Conservation (phyloP, 2,797 vertebrate genomes). For the Hozukius guyotensis region DNA sequence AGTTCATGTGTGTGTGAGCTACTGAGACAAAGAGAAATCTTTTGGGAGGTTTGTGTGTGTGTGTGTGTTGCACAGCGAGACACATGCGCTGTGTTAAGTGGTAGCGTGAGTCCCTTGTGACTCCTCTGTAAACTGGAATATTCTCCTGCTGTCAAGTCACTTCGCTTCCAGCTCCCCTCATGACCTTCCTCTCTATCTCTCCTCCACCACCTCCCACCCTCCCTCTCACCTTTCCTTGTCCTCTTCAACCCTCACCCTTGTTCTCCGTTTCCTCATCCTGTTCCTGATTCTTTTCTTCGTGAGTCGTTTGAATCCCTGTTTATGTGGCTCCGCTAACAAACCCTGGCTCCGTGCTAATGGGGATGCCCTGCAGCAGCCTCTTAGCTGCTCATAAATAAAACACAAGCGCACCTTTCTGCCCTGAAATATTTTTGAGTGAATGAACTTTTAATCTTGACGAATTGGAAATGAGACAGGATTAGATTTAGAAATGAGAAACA, state of each 20-base stretch:
- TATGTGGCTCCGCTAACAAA: slow-evolving; percentile 36
- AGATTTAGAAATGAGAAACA: slow-evolving; percentile 22
- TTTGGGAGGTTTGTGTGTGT: slow-evolving; percentile 10
- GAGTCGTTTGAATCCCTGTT: slow-evolving; percentile 17
- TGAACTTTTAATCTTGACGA: slow-evolving; percentile 62
- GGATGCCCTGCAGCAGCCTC: slow-evolving; percentile 69
- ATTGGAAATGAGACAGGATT: slow-evolving; percentile 34
- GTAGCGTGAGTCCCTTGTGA: slow-evolving; percentile 44
- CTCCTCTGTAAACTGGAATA: slow-evolving; percentile 27
- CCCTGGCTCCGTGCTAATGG: slow-evolving; percentile 54
- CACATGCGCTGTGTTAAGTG: slow-evolving; percentile 52
- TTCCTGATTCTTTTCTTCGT: background rate
- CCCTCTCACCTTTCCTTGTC: slow-evolving; percentile 31
- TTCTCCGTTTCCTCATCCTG: background rate
- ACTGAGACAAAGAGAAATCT: slow-evolving; percentile 37
- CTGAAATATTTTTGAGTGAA: slow-evolving; percentile 46
- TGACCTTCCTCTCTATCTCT: slow-evolving; percentile 31
- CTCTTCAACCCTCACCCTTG: slow-evolving; percentile 35
- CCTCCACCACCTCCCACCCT: background rate
- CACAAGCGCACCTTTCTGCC: slow-evolving; percentile 50
- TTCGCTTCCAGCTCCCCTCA: slow-evolving; percentile 42
- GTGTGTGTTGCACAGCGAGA: slow-evolving; percentile 15
- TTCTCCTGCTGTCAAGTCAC: slow-evolving; percentile 51
- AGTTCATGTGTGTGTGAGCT: background rate
- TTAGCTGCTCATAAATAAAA: slow-evolving; percentile 75